Base-by-base conservation (phyloP, 2,797 vertebrate genomes). In the Philypnodon macrostomus region DNA sequence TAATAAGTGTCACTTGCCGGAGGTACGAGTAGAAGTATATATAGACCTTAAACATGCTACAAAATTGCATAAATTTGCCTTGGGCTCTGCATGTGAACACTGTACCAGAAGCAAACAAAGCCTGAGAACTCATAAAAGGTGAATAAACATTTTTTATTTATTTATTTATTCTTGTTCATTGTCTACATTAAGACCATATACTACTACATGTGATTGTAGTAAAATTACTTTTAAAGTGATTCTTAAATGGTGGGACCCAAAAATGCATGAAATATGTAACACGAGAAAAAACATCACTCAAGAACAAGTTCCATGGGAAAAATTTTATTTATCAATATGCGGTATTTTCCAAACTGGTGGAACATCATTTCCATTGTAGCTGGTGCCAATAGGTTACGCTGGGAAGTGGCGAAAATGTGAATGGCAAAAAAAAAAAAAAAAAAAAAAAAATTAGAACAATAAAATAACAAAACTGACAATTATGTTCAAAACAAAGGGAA, bases 281-380 rank as follows among this genome's bases (percentile, higher is more conserved):
- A 32, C 50, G 27, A 68, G 27, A 13, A 63, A 65, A 21, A 72
- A 32, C 44, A 47, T 47, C 39, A 64, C 61, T 46, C 57, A 47
- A 83, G 52, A 74, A 63, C 62, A 56, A 65, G 46, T 82, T 90
- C 88, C 87, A 90, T 89, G 87, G 88, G 86, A 90, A 90, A 88
- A 90, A 84, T 78, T 89, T 87, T 89, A 89, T 90, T 90, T 83
- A 85, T 88, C 86, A 89, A 89, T 90, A 89, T 86, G 88, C 81
- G 72, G 83, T 85, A 87, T 80, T 89, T 89, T 87, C 84, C 83
- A 87, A 87, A 87, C 80, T 88, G 77, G 75, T 85, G 86, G 87
- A 90, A 88, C 77, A 14, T 76, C 77, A 77, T 86, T 83, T 90
- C 81, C 80, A 83, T 87, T 75, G 80, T 81, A 87, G 85, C 84